A percentile compares a stretch with the other conserved stretches of the same genome.
phyloP scores from a whole-genome alignment of 1,140 invertebrate species.

The Panulirus ornatus region DNA sequence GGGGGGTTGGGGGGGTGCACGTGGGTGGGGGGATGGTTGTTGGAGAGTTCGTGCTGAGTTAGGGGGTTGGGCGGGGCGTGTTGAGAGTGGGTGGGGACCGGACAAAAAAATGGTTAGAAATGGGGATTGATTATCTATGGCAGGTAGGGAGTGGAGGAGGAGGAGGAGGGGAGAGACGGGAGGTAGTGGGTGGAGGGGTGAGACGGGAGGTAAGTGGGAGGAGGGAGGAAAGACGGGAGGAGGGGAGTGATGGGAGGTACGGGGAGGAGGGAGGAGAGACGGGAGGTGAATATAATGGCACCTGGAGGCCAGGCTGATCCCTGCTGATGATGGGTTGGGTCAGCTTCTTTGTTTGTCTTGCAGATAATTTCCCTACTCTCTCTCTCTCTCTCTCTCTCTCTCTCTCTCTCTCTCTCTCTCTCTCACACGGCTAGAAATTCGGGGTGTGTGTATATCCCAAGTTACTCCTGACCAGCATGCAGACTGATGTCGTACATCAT shows the following conservation, averaged over 20 bases:
- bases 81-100: neutral
- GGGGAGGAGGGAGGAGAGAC: neutral
- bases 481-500: neutral
- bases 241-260: neutral
- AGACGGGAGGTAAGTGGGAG: neutral
- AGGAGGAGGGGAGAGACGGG: neutral
- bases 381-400: neutral
- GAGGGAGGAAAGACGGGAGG: neutral
- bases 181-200: neutral
- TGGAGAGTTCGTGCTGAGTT: neutral
- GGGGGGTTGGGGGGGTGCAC: neutral
- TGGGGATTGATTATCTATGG: neutral
- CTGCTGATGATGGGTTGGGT: too few relatives aligned
- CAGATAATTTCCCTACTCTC: too few relatives aligned
- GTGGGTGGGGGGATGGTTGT: too few relatives aligned
- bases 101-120: neutral
- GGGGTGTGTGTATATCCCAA: neutral
- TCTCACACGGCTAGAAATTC: neutral
- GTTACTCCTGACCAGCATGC: slow-evolving; percentile 1
- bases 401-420: neutral
- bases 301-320: neutral
- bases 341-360: too few relatives aligned
- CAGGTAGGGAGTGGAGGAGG: neutral
- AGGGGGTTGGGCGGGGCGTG: neutral
- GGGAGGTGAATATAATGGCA: neutral